Base-by-base conservation (phyloP, 2,113 vertebrate species). In the Entomyzon cyanotis region DNA sequence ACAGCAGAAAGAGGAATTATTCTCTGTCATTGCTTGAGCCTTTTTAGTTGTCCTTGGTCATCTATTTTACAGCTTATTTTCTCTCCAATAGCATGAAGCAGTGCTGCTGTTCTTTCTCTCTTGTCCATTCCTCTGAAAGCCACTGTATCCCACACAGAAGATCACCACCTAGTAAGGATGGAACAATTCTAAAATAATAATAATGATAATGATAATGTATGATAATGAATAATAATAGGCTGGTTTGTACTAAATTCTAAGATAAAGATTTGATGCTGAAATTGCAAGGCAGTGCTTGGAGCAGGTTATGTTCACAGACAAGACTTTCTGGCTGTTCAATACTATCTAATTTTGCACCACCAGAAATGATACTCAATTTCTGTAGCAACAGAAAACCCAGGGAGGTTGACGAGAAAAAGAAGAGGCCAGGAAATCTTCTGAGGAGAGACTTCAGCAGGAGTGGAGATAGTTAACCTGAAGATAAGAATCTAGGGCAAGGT, bases 401-500 rank as follows among this genome's bases (percentile, higher is more conserved):
- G 19, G 42, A 83, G 50, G 27, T 18, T 81, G 56, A 90, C 20
- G 17, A 73, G 67, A 62, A 95, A 92, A 91, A 59, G 9, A 74
- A 63, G 56, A 90, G 19, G 24, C 24, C 35, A 67, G 78, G 50
- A 83, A 87, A 80, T 50, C 46, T 79, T 76, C n/a, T 46, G 63
- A 87, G 60, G 47, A 85, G 35, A 82, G 11, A 76, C 59, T 46
- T 79, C 60, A 76, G 28, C 50, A 86, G 47, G 28, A 41, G 13
- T 3, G 24, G 85, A 90, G 42, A 79, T 84, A 65, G 50, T 90
- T 83, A 89, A 87, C 9, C 50, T 63, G 63, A 55, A 94, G 85
- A 95, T 93, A 96, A 88, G 27, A 75, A 93, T 96, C 93, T 89
- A 68, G 20, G 35, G 47, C 75, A 86, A 90, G 31, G 49, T 86